A percentile compares a stretch with the other conserved stretches of the same genome.
phyloP scores from a whole-genome alignment of 2,888 invertebrate species.

The Muscina levida region DNA sequence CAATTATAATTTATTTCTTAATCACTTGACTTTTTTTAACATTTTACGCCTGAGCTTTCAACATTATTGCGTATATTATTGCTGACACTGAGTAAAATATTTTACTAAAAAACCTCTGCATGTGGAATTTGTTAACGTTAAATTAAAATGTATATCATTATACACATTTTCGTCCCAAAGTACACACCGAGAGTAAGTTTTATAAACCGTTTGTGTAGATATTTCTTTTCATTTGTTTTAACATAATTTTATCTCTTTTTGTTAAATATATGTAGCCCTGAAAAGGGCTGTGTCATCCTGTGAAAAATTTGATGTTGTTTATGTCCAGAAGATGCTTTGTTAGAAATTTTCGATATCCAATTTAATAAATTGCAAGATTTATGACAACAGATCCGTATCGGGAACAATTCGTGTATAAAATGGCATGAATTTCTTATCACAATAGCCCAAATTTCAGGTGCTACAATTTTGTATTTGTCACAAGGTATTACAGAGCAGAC shows the following conservation, averaged over 20 bases:
- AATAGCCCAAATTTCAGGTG: slow-evolving; percentile 46
- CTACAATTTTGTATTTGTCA: slow-evolving; percentile 7
- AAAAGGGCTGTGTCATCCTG: slow-evolving; percentile 74
- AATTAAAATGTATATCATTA: no score
- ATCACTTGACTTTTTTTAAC: no score
- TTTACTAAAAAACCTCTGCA: no score
- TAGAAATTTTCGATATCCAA: slow-evolving; percentile 9
- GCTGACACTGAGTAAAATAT: no score
- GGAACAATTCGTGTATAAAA: slow-evolving; percentile 45
- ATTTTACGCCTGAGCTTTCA: no score
- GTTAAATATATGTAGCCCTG: slow-evolving; percentile 76
- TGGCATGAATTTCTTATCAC: slow-evolving; percentile 54
- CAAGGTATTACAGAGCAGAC: neutral
- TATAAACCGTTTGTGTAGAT: no score
- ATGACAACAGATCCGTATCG: slow-evolving; percentile 29
- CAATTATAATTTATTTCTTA: no score
- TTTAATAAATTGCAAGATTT: slow-evolving; percentile 27
- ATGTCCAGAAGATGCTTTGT: slow-evolving; percentile 9
- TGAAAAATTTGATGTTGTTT: slow-evolving; percentile 36
- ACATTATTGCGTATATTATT: no score
- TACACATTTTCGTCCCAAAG: no score
- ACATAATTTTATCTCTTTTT: slow-evolving; percentile 72
- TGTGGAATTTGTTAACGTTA: no score
- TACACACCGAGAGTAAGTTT: no score
- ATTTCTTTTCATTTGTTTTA: slow-evolving; percentile 24